phyloP scores from a whole-genome alignment of 2,113 vertebrate species.

The Meles meles region DNA sequence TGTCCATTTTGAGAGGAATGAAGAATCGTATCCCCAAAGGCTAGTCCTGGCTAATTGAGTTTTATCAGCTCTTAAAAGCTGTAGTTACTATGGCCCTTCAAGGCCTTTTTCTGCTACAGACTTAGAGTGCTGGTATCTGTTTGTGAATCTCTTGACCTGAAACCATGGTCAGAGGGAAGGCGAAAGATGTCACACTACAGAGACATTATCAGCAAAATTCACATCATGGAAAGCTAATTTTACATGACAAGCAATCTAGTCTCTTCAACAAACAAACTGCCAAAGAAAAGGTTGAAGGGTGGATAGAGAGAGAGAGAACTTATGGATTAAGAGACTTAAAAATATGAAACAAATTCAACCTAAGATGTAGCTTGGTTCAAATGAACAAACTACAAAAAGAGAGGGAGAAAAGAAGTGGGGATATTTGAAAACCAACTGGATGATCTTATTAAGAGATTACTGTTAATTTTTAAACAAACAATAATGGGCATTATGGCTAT shows the following conservation, averaged over 20 bases:
- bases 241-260: not conserved
- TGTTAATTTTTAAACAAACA: slow-evolving; percentile 11
- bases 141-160: not conserved
- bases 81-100: not conserved
- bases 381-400: not conserved
- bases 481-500: not conserved
- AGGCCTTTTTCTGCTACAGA: not conserved
- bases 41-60: not conserved
- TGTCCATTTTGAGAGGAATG: not conserved
- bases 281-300: not conserved
- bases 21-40: not conserved
- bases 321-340: not conserved
- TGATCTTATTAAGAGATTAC: not conserved
- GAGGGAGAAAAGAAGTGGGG: not conserved
- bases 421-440: not conserved
- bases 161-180: not conserved
- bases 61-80: not conserved
- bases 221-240: not conserved
- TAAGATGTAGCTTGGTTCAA: not conserved
- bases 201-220: not conserved
- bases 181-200: not conserved
- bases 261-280: not conserved
- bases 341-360: not conserved
- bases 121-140: not conserved
- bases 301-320: not conserved